Evolutionary conservation across 30 jellyfish, hydroid and myxozoan species (phyloP).

Genomic region (Aurelia sp.): DNA sequence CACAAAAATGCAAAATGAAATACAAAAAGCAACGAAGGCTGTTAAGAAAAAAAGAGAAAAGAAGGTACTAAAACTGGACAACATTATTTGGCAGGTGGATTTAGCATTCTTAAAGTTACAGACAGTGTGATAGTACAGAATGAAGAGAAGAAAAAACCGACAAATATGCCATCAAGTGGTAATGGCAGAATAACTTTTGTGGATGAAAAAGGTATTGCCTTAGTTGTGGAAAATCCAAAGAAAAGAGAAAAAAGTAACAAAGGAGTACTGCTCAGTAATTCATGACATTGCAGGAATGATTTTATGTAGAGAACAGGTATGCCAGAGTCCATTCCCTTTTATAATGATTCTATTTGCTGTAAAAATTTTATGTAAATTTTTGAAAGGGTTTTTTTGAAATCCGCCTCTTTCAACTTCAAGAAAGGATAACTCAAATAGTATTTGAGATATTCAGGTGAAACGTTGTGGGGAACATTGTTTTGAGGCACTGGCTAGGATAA

Average conservation of each 20-base stretch:
- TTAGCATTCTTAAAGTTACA: not conserved
- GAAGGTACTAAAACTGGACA: conserved; percentile 4
- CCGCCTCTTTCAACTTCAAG: not conserved
- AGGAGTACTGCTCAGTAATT: not conserved
- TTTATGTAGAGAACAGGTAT: not conserved
- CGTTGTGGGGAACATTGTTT: not conserved
- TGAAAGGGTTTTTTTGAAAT: not conserved
- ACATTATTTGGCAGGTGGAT: conserved; percentile 1
- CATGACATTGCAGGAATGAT: not conserved
- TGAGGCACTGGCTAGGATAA: not conserved
- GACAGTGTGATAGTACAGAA: not conserved
- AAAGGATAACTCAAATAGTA: not conserved
- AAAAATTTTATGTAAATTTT: not conserved
- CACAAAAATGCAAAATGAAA: conserved; percentile 1
- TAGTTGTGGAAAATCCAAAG: not conserved
- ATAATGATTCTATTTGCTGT: not conserved
- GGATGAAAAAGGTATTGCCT: not conserved
- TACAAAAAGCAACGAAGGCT: conserved; percentile 1
- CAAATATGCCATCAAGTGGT: not conserved
- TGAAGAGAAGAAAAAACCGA: not conserved
- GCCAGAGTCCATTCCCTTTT: not conserved
- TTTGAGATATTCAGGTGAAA: not conserved
- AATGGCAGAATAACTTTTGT: not conserved
- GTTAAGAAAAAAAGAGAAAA: conserved; percentile 1
- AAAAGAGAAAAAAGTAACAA: not conserved